Percentiles rank a stretch among this genome's conserved stretches.
These are phyloP conservation scores for Chrysolina oricalcia DNA, from an alignment of 2,888 invertebrate genomes.

Conservation along the genomic window DNA sequence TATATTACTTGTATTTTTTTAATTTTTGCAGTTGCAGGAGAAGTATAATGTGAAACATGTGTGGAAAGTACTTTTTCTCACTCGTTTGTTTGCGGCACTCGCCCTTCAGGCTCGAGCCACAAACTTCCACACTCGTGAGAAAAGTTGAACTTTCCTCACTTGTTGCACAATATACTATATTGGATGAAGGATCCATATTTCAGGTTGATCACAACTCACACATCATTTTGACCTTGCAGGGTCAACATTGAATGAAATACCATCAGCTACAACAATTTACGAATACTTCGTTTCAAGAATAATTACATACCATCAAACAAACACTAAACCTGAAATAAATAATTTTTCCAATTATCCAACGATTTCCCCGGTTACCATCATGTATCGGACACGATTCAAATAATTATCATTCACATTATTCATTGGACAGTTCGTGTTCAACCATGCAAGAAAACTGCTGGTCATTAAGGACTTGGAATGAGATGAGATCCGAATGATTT, in stretches of 20 bases:
- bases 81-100: no score
- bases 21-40: no score
- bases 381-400: neutral
- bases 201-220: neutral
- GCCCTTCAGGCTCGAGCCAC: no score
- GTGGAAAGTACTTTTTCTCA: no score
- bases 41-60: no score
- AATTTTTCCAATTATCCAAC: conserved; percentile 9
- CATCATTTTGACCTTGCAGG: neutral
- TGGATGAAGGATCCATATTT: neutral
- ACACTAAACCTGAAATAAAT: neutral
- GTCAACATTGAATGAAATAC: neutral
- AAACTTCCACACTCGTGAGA: no score
- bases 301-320: conserved; percentile 1
- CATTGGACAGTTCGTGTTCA: neutral
- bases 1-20: no score
- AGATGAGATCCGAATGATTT: neutral
- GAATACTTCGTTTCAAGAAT: neutral
- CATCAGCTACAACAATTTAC: neutral
- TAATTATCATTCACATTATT: neutral
- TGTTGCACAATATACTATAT: no score
- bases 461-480: neutral
- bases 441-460: neutral
- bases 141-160: no score
- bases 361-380: neutral